phyloP scores from a whole-genome alignment of 2,797 vertebrate species.

The Eulemur mongoz region DNA sequence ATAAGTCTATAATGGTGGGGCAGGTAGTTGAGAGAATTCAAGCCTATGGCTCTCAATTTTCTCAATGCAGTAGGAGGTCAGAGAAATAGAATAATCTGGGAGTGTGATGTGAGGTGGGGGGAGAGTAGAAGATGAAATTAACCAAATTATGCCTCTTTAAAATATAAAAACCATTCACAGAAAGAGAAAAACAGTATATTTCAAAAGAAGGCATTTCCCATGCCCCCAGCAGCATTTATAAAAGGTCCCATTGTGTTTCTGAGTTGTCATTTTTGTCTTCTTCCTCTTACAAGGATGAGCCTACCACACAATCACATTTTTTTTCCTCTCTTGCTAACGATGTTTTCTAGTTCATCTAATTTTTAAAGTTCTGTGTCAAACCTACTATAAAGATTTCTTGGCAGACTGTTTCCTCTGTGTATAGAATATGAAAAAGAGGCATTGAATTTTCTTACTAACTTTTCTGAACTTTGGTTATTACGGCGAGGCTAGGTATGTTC shows the following conservation, averaged over 20 bases:
- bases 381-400: conserved; percentile 47
- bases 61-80: not conserved
- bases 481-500: not conserved
- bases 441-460: conserved; percentile 58
- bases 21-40: not conserved
- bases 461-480: conserved; percentile 70
- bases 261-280: not conserved
- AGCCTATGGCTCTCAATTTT: not conserved
- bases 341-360: conserved; percentile 55
- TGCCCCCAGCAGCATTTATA: not conserved
- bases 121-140: not conserved
- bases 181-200: not conserved
- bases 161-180: not conserved
- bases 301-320: not conserved
- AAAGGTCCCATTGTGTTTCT: not conserved
- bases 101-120: not conserved
- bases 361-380: conserved; percentile 38
- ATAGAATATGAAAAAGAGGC: conserved; percentile 56
- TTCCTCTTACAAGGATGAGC: not conserved
- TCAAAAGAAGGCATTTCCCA: not conserved
- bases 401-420: conserved; percentile 55
- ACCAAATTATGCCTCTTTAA: not conserved
- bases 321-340: conserved; percentile 41
- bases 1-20: not conserved
- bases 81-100: not conserved